Percentiles rank a stretch among this genome's conserved stretches.
Evolutionary conservation across 2,113 vertebrate genomes (phyloP).

Genomic region (Colossoma macropomum): DNA sequence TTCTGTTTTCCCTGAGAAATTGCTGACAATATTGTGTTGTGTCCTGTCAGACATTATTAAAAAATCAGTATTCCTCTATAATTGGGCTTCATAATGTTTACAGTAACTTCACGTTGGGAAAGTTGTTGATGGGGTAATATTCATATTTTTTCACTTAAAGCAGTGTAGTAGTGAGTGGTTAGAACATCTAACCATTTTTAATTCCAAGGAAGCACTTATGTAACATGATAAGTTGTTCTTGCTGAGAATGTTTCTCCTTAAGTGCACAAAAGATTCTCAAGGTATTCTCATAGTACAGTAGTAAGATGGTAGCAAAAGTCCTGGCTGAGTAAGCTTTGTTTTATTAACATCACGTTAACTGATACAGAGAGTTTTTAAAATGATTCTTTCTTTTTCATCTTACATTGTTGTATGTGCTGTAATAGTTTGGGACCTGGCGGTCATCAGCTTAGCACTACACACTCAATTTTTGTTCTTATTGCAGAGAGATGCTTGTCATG

Average conservation of each 20-base stretch:
- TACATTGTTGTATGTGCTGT: neutral
- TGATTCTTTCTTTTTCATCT: neutral
- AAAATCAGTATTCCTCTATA: no score
- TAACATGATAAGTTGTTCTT: neutral
- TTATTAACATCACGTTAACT: neutral
- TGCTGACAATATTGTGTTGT: no score
- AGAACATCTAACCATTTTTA: no score
- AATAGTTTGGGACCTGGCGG: neutral
- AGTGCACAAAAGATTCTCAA: neutral
- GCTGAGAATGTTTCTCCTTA: neutral
- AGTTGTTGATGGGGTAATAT: no score
- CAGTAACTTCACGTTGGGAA: no score
- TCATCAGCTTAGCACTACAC: neutral
- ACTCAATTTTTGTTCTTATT: neutral
- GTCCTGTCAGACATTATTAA: no score
- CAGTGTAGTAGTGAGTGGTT: no score
- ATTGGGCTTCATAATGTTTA: no score
- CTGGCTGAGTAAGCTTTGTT: neutral
- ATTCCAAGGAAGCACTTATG: no score
- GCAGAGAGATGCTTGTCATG: neutral
- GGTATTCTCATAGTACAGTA: neutral
- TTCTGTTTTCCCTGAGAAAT: no score
- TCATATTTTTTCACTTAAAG: no score
- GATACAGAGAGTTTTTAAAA: neutral
- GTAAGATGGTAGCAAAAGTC: neutral